Conservation (phyloP, 1,140 invertebrate genomes). For the Drosophila tropicalis region DNA sequence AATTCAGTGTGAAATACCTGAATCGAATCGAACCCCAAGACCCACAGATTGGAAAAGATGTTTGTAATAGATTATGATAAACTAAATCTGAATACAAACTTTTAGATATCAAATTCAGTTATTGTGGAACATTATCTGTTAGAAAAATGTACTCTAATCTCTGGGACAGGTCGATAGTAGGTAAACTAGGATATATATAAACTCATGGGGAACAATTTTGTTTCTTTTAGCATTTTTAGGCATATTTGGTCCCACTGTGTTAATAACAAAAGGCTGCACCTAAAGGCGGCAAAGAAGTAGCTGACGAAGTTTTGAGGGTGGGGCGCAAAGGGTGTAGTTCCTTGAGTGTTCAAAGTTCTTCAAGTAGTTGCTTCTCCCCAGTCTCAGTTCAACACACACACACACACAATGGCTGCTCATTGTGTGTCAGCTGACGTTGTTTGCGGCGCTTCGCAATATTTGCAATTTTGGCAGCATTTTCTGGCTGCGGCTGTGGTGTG, state of each 20-base stretch:
- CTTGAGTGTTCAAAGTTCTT: conserved; percentile 10
- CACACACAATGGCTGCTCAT: conserved; percentile 58
- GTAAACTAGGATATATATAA: too few species aligned
- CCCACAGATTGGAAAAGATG: too few species aligned
- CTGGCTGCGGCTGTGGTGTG: conserved; percentile 12
- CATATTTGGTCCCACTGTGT: not conserved
- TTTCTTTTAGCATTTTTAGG: not conserved
- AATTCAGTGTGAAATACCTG: too few species aligned
- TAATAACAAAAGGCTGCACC: not conserved
- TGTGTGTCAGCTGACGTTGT: conserved; percentile 74
- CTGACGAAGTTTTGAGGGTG: not conserved
- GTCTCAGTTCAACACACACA: not conserved
- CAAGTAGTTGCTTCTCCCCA: conserved; percentile 5
- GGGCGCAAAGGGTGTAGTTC: conserved; percentile 1
- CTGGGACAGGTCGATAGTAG: too few species aligned
- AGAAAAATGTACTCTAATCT: too few species aligned
- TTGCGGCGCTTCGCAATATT: conserved; percentile 47
- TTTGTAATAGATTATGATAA: too few species aligned
- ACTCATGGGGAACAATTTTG: too few species aligned
- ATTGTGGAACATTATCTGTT: too few species aligned
- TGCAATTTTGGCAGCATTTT: conserved; percentile 63
- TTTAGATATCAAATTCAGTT: too few species aligned
- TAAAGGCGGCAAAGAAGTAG: not conserved
- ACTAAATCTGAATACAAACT: too few species aligned
- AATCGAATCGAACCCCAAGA: too few species aligned